Evolutionary conservation across 2,888 invertebrate species (phyloP), one percentile per base, ranked within the genome.

Genomic region (Abrostola tripartita): DNA sequence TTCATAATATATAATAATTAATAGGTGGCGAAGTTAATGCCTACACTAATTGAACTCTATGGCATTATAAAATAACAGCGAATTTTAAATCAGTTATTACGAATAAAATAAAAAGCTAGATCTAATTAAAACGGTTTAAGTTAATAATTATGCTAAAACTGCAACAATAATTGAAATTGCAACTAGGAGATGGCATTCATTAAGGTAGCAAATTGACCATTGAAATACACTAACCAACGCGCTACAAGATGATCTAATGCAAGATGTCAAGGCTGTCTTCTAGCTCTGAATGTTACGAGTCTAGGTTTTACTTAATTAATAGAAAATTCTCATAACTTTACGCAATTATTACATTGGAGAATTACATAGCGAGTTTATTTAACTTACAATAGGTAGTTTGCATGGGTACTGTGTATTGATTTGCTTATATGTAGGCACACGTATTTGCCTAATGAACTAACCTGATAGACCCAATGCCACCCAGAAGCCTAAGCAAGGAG

Each of bases 261-360:
- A 89, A 88, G 78, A 81, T 90, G 91, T 88, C 91, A 90, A 90
- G 90, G 90, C 80, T 73, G 86, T 77, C 89, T 73, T 83, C 86
- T 85, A 79, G 81, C 82, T 84, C 82, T 84, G 79, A 85, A 66
- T 78, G 60, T 61, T 76, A 71, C 85, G 83, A 83, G 81, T 63
- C 77, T 81, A 81, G 76, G 69, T 79, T 68, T 74, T 59, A 60
- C 59, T 79, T 78, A 77, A 84, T 80, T 82, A 76, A 74, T 68
- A 64, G 74, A 78, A 77, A 82, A 81, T 81, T 83, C 75, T 67
- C 65, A 77, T 83, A 75, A 81, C 76, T 76, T 52, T 54, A 50
- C 36, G 54, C 56, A 62, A 60, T 65, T 67, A 71, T 61, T 62
- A 58, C 44, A 65, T 36, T 56, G 51, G 58, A 49, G 47, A 71